Evolutionary conservation across 1,140 invertebrate species (phyloP).

Genomic region (Mya arenaria): DNA sequence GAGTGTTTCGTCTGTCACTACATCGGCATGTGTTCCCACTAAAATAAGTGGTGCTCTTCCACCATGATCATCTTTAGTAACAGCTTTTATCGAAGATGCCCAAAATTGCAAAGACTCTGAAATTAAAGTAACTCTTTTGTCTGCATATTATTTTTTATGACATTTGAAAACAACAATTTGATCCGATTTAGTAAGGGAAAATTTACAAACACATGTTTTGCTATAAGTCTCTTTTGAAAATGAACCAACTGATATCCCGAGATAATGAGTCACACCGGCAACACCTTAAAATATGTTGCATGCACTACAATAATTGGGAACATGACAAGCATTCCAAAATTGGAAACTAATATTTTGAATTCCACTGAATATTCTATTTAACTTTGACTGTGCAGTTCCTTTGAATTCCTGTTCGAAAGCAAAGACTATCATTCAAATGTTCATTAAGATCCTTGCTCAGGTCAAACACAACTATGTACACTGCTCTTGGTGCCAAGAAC

Average conservation of each 20-base stretch:
- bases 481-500: conserved; percentile 14
- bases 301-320: too few species aligned
- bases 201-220: too few species aligned
- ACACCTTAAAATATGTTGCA: too few species aligned
- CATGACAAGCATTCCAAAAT: too few species aligned
- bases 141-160: background rate
- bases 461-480: conserved; percentile 26
- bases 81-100: conserved; percentile 16
- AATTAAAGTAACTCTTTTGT: background rate
- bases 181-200: too few species aligned
- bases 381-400: background rate
- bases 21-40: conserved; percentile 25
- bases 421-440: background rate
- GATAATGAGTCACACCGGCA: too few species aligned
- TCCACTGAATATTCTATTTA: background rate
- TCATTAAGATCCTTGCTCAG: conserved; percentile 10
- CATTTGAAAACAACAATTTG: too few species aligned
- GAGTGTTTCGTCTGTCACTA: background rate
- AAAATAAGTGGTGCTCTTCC: conserved; percentile 13
- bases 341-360: background rate
- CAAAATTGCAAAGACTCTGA: conserved; percentile 22
- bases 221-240: too few species aligned
- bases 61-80: conserved; percentile 18
- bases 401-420: background rate
- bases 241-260: too few species aligned